A percentile compares a stretch with the other conserved stretches of the same genome.
These are phyloP conservation scores for Mythimna impura DNA, from an alignment of 2,888 invertebrate genomes.

Conservation along the genomic window DNA sequence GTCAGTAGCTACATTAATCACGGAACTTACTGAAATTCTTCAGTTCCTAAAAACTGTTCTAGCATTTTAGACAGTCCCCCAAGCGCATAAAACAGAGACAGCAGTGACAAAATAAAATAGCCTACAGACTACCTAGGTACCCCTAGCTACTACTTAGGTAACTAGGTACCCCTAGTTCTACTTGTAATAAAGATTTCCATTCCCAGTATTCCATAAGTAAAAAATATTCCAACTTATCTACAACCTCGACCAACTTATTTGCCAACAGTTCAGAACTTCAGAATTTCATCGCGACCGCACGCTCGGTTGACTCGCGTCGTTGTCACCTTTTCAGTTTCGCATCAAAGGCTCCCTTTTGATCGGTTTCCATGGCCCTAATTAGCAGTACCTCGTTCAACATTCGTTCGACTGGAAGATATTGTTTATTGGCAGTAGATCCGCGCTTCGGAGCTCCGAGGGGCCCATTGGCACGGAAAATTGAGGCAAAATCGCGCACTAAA, in stretches of 20 bases:
- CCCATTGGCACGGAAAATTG: constrained; percentile 88
- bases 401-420: constrained; percentile 87
- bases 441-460: constrained; percentile 73
- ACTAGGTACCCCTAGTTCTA: neutral
- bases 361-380: constrained; percentile 87
- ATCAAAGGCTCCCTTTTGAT: constrained; percentile 87
- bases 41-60: too few relatives aligned
- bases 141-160: too few relatives aligned
- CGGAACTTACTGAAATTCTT: too few relatives aligned
- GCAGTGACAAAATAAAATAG: neutral
- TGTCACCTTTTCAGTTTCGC: constrained; percentile 86
- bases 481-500: constrained; percentile 81
- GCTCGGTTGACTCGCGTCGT: constrained; percentile 74
- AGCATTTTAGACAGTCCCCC: too few relatives aligned
- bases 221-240: constrained; percentile 7
- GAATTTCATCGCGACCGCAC: constrained; percentile 66
- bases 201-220: constrained; percentile 8
- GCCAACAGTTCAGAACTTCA: constrained; percentile 59
- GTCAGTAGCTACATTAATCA: too few relatives aligned
- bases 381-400: constrained; percentile 83
- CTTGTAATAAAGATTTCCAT: neutral
- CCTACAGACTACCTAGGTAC: neutral
- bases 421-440: constrained; percentile 88
- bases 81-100: too few relatives aligned
- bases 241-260: constrained; percentile 32